Conservation (phyloP, 2,797 vertebrate genomes). For the Caiman crocodilus region DNA sequence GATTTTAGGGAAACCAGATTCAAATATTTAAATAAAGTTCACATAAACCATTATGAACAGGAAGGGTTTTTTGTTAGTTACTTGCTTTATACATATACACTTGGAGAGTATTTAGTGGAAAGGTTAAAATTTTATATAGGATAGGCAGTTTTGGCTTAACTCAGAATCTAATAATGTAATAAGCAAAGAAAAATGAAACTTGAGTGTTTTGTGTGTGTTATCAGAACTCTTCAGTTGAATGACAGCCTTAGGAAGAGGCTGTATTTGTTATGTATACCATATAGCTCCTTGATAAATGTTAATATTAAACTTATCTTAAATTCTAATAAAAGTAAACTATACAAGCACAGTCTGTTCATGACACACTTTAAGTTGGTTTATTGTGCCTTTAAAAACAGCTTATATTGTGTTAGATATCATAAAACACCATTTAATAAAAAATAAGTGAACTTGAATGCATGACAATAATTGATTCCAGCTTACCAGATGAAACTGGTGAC, state of each 20-base stretch:
- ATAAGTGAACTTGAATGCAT: not conserved
- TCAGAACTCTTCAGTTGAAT: constrained; percentile 58
- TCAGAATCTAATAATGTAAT: constrained; percentile 48
- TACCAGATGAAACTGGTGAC: not conserved
- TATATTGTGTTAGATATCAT: constrained; percentile 10
- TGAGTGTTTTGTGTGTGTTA: constrained; percentile 47
- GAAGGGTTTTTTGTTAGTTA: constrained; percentile 22
- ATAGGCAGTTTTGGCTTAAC: constrained; percentile 34
- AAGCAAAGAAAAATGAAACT: constrained; percentile 55
- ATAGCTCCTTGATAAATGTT: constrained; percentile 50
- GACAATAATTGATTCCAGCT: constrained; percentile 1
- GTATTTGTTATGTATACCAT: constrained; percentile 39
- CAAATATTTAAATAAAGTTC: constrained; percentile 34
- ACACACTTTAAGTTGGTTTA: constrained; percentile 38
- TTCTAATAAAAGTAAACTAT: constrained; percentile 46
- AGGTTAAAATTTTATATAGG: constrained; percentile 53
- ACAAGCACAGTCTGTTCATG: constrained; percentile 27
- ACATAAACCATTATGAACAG: constrained; percentile 33
- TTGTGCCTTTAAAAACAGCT: not conserved
- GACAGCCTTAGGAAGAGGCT: constrained; percentile 52
- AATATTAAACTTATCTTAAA: constrained; percentile 65
- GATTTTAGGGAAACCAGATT: constrained; percentile 16
- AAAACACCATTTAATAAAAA: not conserved
- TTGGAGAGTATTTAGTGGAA: constrained; percentile 45
- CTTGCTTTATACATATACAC: constrained; percentile 48